Base-by-base conservation (phyloP, 1,140 invertebrate genomes). In the Cyrtorhinus lividipennis region DNA sequence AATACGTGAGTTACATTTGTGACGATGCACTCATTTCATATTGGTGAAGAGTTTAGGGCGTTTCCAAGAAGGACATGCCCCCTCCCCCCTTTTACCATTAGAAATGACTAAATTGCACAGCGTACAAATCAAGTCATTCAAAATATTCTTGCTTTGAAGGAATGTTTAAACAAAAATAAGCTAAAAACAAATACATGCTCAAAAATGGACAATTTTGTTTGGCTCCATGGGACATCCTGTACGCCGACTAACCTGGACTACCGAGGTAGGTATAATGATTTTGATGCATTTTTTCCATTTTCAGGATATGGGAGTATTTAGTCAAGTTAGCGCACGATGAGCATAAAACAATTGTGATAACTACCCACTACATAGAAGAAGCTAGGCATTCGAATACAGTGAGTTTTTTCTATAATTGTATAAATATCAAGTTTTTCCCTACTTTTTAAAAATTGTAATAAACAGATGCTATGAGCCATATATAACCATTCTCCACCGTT, bases 311-410 rank as follows among this genome's bases (percentile, higher is more conserved):
- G 93, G 79, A 89, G 27, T 87, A 90, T 71, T 75, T 96, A 22
- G 76, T 86, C 0, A 82, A 86, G 61, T 78, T 93, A 13, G 83
- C 90, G 15, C 74, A 76, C 64, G 80, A 79, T 64, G 77, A 81
- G 23, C 80, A 81, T n/a, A 84, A 82, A 45, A 83, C 86, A 0
- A 80, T 89, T 27, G 84, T 96, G 30, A 93, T 96, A 46, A 96
- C 92, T 0, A 96, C 92, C 12, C 92, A 96, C 76, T 96, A 96
- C 69, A 93, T 95, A 48, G 92, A 95, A 71, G 93, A 96, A 75
- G 85, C 90, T 1, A 82, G 84, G 69, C 83, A 91, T 71, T 88
- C 90, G 10, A 77, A 67, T 25, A 65, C 45, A 22, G 67, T 67
- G 25, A 68, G 57, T 65, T 46, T 22, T 18, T 22, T 53, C 24